A percentile compares a stretch with the other conserved stretches of the same genome.
Conservation (phyloP, 2,113 vertebrate genomes). For the Emydura subglobosa region DNA sequence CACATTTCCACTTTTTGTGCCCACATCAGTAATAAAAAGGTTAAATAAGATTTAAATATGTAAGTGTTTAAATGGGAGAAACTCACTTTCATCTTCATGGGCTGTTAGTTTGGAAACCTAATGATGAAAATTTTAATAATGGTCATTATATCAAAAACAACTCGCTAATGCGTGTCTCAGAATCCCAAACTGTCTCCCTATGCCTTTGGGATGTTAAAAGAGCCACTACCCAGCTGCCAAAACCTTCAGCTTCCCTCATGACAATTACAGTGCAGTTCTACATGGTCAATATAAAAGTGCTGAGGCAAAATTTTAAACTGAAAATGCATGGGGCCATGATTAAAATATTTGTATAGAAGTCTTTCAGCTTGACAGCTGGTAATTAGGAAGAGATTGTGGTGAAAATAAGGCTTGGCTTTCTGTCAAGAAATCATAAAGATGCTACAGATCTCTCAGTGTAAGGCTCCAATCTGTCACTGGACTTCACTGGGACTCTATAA, state of each 20-base stretch:
- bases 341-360: background rate
- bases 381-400: background rate
- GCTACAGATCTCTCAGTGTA: background rate
- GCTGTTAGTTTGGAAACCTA: background rate
- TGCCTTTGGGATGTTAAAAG: background rate
- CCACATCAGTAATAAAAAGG: no score
- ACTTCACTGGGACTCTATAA: accelerated
- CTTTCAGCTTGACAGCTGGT: background rate
- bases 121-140: background rate
- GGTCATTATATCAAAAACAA: background rate
- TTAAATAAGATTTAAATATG: background rate
- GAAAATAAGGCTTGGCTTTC: background rate
- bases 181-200: background rate
- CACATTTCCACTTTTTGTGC: no score
- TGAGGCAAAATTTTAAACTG: background rate
- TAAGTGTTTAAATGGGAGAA: background rate
- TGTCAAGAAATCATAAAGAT: background rate
- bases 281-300: background rate
- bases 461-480: background rate
- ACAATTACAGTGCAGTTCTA: background rate
- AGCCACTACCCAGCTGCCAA: background rate
- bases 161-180: background rate
- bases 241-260: background rate
- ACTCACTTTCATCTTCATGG: background rate
- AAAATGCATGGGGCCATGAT: background rate